Percentiles rank a stretch among this genome's conserved stretches.
Conservation (phyloP, 2,888 invertebrate species). For the Pollenia amentaria region DNA sequence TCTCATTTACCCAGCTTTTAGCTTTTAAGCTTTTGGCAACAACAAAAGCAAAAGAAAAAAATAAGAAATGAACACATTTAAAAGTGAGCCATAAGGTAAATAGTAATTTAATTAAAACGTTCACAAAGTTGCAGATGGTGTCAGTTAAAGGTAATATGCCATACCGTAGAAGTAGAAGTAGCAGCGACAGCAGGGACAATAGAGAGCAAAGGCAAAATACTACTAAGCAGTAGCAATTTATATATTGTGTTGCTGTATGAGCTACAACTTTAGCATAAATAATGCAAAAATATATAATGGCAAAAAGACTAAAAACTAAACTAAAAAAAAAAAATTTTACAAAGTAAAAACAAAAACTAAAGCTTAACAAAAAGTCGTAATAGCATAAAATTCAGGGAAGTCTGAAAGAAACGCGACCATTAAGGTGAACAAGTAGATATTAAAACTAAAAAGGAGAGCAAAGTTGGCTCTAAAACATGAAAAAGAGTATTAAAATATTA, state of each 20-base stretch:
- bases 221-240: background rate
- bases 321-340: slow-evolving; percentile 28
- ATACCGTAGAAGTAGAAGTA: slow-evolving; percentile 12
- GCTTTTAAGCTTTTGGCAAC: slow-evolving; percentile 27
- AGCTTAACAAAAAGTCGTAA: slow-evolving; percentile 42
- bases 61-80: slow-evolving; percentile 18
- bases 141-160: slow-evolving; percentile 62
- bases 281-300: slow-evolving; percentile 72
- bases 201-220: slow-evolving; percentile 21
- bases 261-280: slow-evolving; percentile 72
- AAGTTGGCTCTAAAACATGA: slow-evolving; percentile 37
- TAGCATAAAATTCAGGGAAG: slow-evolving; percentile 16
- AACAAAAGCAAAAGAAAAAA: background rate
- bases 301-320: slow-evolving; percentile 52
- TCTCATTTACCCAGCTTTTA: slow-evolving; percentile 47
- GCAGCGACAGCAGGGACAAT: background rate
- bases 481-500: slow-evolving; percentile 48
- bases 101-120: slow-evolving; percentile 83
- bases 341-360: slow-evolving; percentile 20
- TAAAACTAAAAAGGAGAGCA: slow-evolving; percentile 31
- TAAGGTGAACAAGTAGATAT: slow-evolving; percentile 48
- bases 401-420: slow-evolving; percentile 48
- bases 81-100: slow-evolving; percentile 80
- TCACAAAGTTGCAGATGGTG: slow-evolving; percentile 75
- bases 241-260: slow-evolving; percentile 48